Conservation (phyloP, 2,888 invertebrate genomes). For the Epiblema foenella region DNA sequence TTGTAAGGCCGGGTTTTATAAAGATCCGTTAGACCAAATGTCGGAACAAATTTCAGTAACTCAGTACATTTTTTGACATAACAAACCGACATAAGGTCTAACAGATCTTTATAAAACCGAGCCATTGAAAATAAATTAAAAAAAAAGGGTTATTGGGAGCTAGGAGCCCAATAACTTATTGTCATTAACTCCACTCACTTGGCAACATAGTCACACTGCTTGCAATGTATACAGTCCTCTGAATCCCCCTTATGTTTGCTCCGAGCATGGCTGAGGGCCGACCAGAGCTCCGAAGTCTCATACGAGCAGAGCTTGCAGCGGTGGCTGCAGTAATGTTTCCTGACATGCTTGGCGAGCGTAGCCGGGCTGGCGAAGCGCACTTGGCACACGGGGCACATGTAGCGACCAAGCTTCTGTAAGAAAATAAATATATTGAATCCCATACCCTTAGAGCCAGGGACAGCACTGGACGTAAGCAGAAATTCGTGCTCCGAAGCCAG, state of each 20-base stretch:
- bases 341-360: conserved; percentile 50
- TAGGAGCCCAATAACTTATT: too few species aligned
- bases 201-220: conserved; percentile 54
- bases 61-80: too few species aligned
- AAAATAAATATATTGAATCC: background rate
- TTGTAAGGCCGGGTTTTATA: too few species aligned
- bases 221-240: conserved; percentile 58
- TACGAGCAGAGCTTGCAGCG: conserved; percentile 60
- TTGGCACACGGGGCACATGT: conserved; percentile 58
- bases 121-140: too few species aligned
- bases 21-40: too few species aligned
- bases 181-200: conserved; percentile 50
- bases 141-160: too few species aligned
- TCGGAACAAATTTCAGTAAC: too few species aligned
- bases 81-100: too few species aligned
- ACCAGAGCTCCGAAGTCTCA: conserved; percentile 51
- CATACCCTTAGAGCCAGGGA: too few species aligned
- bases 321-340: conserved; percentile 57
- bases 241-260: conserved; percentile 57
- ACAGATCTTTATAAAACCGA: too few species aligned
- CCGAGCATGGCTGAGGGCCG: conserved; percentile 55
- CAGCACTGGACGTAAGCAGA: too few species aligned
- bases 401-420: conserved; percentile 55
- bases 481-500: too few species aligned
- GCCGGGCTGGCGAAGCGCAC: conserved; percentile 50